phyloP scores from a whole-genome alignment of 1,140 invertebrate species.

The Choristoneura fumiferana region DNA sequence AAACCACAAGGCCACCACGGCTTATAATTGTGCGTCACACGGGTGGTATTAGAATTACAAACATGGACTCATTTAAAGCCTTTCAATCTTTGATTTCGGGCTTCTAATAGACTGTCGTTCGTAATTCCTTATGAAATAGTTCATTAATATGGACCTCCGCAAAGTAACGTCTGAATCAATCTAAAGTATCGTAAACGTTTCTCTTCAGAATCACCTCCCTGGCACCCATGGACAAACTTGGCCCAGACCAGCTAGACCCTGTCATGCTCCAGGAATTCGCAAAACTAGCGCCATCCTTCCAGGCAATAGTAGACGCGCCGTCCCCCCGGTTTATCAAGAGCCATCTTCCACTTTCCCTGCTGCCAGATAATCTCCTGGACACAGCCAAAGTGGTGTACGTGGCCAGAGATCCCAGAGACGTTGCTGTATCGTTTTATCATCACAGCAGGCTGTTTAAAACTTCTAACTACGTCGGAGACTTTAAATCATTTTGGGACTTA shows the following conservation, averaged over 20 bases:
- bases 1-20: no score
- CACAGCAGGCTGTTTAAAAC: neutral
- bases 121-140: no score
- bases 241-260: neutral
- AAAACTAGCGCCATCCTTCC: neutral
- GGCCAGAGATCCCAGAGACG: conserved; percentile 90
- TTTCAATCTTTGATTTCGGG: no score
- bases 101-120: no score
- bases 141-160: no score
- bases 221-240: no score
- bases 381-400: conserved; percentile 84
- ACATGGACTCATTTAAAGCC: no score
- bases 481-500: conserved; percentile 43
- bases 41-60: no score
- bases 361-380: conserved; percentile 49
- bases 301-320: conserved; percentile 21
- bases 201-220: no score
- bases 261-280: neutral
- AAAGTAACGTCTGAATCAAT: no score
- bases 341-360: conserved; percentile 48
- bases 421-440: conserved; percentile 87
- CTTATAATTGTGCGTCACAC: no score
- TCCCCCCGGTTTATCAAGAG: conserved; percentile 53
- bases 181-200: no score
- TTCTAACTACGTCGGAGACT: neutral